These are phyloP conservation scores for Ormyrus pomaceus DNA, from an alignment of 2,888 invertebrate species.

Conservation along the genomic window DNA sequence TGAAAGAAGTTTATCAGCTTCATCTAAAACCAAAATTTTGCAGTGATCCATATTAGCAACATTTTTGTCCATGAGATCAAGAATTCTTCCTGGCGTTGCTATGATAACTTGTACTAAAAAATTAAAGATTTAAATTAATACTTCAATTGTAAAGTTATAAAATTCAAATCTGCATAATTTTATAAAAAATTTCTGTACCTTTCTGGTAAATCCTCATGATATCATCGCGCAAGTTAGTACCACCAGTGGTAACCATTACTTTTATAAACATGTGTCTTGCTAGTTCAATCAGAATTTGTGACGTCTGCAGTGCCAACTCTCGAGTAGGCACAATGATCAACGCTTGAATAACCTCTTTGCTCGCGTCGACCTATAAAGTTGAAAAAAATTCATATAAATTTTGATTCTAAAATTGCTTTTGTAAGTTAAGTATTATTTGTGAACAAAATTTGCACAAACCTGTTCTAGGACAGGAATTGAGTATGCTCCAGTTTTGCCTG, in stretches of 20 bases:
- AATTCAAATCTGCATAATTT: neutral
- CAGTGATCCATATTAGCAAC: constrained; percentile 96
- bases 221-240: constrained; percentile 97
- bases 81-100: constrained; percentile 99
- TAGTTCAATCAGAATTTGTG: constrained; percentile 99
- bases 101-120: constrained; percentile 95
- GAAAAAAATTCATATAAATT: constrained; percentile 9
- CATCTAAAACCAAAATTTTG: constrained; percentile 97
- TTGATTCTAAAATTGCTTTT: constrained; percentile 14
- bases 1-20: constrained; percentile 98
- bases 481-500: constrained; percentile 99
- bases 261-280: constrained; percentile 98
- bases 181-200: constrained; percentile 78
- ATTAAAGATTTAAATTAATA: neutral
- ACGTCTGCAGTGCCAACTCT: constrained; percentile 98
- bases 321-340: constrained; percentile 98
- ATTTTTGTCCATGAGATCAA: constrained; percentile 99
- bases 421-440: too few species aligned
- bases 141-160: neutral
- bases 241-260: constrained; percentile 99
- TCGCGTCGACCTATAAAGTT: constrained; percentile 81
- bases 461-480: constrained; percentile 99
- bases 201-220: constrained; percentile 99
- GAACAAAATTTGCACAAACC: constrained; percentile 68
- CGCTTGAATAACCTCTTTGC: constrained; percentile 96